Percentiles rank a stretch among this genome's conserved stretches.
Conservation (phyloP, 2,888 invertebrate species). For the Polyommatus icarus region DNA sequence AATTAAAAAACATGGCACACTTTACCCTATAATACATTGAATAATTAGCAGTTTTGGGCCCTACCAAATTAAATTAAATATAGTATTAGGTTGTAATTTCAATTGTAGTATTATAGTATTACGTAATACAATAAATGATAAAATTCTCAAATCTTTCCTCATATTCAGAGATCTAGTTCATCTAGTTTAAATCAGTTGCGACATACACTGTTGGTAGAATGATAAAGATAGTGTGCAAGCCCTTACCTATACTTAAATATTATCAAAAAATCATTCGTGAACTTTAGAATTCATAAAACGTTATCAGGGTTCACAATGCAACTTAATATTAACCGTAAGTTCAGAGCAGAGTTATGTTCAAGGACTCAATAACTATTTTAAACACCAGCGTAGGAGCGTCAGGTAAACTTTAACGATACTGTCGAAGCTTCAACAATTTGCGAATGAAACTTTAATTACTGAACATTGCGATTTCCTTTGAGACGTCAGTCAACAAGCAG, state of each 20-base stretch:
- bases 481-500: slow-evolving; percentile 9
- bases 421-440: slow-evolving; percentile 1
- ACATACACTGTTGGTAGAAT: too few relatives aligned
- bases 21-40: neutral
- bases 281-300: too few relatives aligned
- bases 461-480: slow-evolving; percentile 19
- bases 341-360: neutral
- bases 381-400: neutral
- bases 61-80: too few relatives aligned
- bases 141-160: too few relatives aligned
- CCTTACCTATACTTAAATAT: too few relatives aligned
- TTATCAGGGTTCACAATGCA: neutral
- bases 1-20: neutral
- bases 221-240: too few relatives aligned
- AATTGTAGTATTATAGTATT: too few relatives aligned
- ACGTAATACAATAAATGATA: too few relatives aligned
- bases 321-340: neutral
- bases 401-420: neutral
- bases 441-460: slow-evolving; percentile 11
- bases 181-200: too few relatives aligned
- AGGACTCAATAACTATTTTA: neutral
- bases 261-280: too few relatives aligned
- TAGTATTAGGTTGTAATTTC: too few relatives aligned
- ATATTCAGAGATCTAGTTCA: too few relatives aligned
- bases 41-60: neutral